These are phyloP conservation scores for Margaritifera margaritifera DNA, from an alignment of 2,888 invertebrate species.

Conservation along the genomic window DNA sequence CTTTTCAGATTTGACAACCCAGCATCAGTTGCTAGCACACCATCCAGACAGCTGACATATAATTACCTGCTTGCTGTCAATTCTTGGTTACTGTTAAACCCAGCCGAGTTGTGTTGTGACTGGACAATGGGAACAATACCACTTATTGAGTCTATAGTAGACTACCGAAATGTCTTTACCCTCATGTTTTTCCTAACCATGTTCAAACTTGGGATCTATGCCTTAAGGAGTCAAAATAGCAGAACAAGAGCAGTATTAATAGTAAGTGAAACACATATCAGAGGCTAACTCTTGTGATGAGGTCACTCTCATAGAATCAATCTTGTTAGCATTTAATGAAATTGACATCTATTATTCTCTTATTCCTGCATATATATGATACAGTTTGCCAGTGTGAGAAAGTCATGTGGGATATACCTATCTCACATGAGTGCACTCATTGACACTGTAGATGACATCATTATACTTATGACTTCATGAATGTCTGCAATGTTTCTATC, in stretches of 20 bases:
- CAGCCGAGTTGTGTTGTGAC: conserved; percentile 94
- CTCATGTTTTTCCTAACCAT: conserved; percentile 79
- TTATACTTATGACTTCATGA: no score
- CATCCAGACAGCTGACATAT: conserved; percentile 90
- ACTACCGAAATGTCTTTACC: conserved; percentile 87
- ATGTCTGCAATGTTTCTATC: no score
- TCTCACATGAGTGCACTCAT: no score
- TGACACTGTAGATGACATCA: no score
- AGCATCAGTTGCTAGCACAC: conserved; percentile 89
- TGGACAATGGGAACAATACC: conserved; percentile 99
- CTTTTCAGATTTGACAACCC: conserved; percentile 92
- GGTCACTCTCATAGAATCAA: no score
- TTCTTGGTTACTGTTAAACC: conserved; percentile 90
- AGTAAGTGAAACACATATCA: conserved; percentile 74
- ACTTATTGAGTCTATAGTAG: conserved; percentile 84
- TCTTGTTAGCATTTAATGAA: no score
- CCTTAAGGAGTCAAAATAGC: conserved; percentile 47
- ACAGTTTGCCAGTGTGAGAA: no score
- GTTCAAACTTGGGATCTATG: conserved; percentile 53
- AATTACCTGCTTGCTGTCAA: conserved; percentile 93
- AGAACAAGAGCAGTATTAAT: conserved; percentile 80
- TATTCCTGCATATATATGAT: no score
- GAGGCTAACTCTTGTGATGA: no score
- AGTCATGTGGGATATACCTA: no score
- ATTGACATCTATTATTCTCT: no score